Evolutionary conservation across 2,797 vertebrate genomes (phyloP).

Genomic region (Paedocypris micromegethes): DNA sequence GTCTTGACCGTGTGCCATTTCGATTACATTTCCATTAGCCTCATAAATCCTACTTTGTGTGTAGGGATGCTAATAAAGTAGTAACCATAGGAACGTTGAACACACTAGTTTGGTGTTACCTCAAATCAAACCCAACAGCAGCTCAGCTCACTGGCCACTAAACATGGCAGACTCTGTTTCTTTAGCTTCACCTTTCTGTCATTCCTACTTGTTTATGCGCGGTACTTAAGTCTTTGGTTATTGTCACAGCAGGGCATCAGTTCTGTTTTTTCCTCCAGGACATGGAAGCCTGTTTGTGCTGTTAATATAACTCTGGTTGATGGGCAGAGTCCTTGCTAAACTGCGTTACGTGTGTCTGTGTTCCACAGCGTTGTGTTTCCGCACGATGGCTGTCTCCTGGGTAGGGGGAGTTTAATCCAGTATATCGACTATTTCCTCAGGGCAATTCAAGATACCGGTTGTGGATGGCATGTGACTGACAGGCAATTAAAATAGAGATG

Average conservation of each 20-base stretch:
- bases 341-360: constrained; percentile 17
- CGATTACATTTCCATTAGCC: constrained; percentile 39
- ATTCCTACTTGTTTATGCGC: constrained; percentile 5
- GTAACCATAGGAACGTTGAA: constrained; percentile 42
- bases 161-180: neutral
- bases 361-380: constrained; percentile 37
- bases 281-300: constrained; percentile 23
- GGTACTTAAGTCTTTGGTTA: neutral
- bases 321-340: constrained; percentile 26
- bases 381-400: constrained; percentile 33
- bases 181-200: constrained; percentile 1
- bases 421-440: constrained; percentile 45
- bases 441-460: constrained; percentile 29
- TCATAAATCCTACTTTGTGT: constrained; percentile 30
- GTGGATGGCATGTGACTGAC: constrained; percentile 34
- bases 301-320: constrained; percentile 33
- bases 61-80: constrained; percentile 35
- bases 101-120: constrained; percentile 6
- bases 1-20: constrained; percentile 15
- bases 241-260: constrained; percentile 28
- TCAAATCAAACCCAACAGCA: constrained; percentile 25
- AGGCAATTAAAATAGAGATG: constrained; percentile 39
- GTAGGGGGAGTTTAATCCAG: constrained; percentile 42
- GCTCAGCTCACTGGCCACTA: constrained; percentile 4
- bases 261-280: constrained; percentile 18